Base-by-base conservation (phyloP, 2,797 vertebrate species). In the Enteromius thamalakanensis region DNA sequence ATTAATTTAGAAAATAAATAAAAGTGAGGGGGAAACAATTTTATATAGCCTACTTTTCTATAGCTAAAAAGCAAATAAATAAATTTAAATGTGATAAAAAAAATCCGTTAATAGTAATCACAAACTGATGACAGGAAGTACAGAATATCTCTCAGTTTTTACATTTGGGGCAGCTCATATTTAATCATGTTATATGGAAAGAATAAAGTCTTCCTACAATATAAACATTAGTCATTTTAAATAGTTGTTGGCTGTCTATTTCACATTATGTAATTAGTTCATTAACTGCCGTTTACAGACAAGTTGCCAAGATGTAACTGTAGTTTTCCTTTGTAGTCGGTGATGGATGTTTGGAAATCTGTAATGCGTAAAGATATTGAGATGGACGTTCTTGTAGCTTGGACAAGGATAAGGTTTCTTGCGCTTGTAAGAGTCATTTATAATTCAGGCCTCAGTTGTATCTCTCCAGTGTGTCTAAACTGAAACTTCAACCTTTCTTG, bases 331-430 rank as follows among this genome's bases (percentile, higher is more conserved):
- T 75, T 83, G 76, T 68, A 77, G 10, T 23, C 10, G 1, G 21
- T 42, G 80, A 80, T 79, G 68, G 53, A 79, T 81, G 21, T 72
- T 60, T 49, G 32, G 76, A 80, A 81, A 69, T 70, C 19, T 64
- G 69, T 80, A 21, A 70, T 68, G 67, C 42, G 40, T n/a, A 75
- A 84, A 86, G 75, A 79, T 58, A 72, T 79, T 51, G 64, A 47
- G 71, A 49, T 81, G 70, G 78, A 53, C 23, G 64, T 80, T 64
- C 60, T 45, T 81, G 34, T 51, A 19, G 34, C 74, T 51, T 51
- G 74, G 82, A 87, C 69, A 60, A 82, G 91, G 92, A 91, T 94
- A 91, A 87, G 80, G 92, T 95, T 94, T 93, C 93, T 87, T 86
- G 87, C 82, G 80, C 89, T 91, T 84, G 79, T 72, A 87, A 82